Evolutionary conservation across 2,888 invertebrate genomes (phyloP).

Genomic region (Acrocyrtus sp.): DNA sequence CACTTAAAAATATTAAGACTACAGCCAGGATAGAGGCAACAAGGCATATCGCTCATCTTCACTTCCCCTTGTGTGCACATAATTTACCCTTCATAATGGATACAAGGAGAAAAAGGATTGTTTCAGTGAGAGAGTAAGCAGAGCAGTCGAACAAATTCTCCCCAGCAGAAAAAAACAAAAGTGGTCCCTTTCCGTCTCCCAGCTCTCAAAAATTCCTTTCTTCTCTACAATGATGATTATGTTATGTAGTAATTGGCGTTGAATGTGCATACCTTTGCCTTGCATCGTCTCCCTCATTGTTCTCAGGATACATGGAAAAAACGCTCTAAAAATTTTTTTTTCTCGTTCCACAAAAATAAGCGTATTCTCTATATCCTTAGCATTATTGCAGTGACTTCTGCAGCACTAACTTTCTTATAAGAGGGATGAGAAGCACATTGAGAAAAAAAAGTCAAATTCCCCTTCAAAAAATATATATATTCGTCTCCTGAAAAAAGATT

Average conservation of each 20-base stretch:
- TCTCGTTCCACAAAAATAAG: too few relatives aligned
- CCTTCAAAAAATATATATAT: conserved; percentile 29
- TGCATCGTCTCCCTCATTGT: neutral
- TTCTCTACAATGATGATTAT: neutral
- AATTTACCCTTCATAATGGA: too few relatives aligned
- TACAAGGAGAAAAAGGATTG: too few relatives aligned
- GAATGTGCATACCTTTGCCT: neutral
- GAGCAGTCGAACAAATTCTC: too few relatives aligned
- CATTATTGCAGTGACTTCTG: too few relatives aligned
- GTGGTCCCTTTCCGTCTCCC: conserved; percentile 54
- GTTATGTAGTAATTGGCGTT: conserved; percentile 11
- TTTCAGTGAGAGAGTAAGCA: too few relatives aligned
- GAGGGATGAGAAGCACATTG: too few relatives aligned
- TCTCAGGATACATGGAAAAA: neutral
- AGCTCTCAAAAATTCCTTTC: conserved; percentile 23
- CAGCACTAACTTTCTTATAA: too few relatives aligned
- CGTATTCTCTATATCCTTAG: too few relatives aligned
- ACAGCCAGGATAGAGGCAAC: too few relatives aligned
- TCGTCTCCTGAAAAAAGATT: conserved; percentile 21
- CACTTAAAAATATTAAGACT: conserved; percentile 10
- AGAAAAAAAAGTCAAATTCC: conserved; percentile 30
- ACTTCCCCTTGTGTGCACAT: too few relatives aligned
- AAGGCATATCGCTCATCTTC: conserved; percentile 13
- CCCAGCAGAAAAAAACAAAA: neutral
- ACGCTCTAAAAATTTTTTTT: conserved; percentile 14